phyloP scores from a whole-genome alignment of 2,888 invertebrate species.

The Cheilosia vernalis region DNA sequence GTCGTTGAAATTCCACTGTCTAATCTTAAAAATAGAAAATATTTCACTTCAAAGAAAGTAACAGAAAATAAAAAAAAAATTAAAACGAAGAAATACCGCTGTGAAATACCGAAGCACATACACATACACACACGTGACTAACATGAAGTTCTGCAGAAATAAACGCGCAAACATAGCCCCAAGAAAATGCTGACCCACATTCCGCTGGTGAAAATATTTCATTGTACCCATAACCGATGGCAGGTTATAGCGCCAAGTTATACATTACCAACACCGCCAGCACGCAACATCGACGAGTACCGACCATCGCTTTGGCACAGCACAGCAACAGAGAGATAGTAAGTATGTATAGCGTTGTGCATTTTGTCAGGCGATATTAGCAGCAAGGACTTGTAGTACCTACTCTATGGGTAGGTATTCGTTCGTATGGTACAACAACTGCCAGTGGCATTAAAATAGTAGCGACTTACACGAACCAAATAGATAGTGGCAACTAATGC shows the following conservation, averaged over 20 bases:
- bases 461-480: conserved; percentile 67
- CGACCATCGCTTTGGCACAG: conserved; percentile 1
- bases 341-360: conserved; percentile 40
- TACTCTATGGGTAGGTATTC: neutral
- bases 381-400: conserved; percentile 58
- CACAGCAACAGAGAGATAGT: conserved; percentile 1
- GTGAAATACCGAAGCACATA: conserved; percentile 30
- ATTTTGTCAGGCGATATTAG: conserved; percentile 73
- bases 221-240: conserved; percentile 74
- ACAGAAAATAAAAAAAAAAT: conserved; percentile 1
- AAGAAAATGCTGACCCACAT: conserved; percentile 74
- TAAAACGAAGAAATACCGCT: conserved; percentile 53
- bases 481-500: conserved; percentile 67
- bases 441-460: conserved; percentile 73
- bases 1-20: conserved; percentile 43
- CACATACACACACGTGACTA: conserved; percentile 2
- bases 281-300: conserved; percentile 62
- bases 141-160: conserved; percentile 43
- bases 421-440: conserved; percentile 41
- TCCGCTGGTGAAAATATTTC: conserved; percentile 73
- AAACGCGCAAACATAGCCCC: conserved; percentile 65
- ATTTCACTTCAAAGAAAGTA: conserved; percentile 55
- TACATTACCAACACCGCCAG: conserved; percentile 58
- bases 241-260: conserved; percentile 71
- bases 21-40: conserved; percentile 64